These are phyloP conservation scores for Platanista minor DNA, from an alignment of 2,113 vertebrate species.

Conservation along the genomic window DNA sequence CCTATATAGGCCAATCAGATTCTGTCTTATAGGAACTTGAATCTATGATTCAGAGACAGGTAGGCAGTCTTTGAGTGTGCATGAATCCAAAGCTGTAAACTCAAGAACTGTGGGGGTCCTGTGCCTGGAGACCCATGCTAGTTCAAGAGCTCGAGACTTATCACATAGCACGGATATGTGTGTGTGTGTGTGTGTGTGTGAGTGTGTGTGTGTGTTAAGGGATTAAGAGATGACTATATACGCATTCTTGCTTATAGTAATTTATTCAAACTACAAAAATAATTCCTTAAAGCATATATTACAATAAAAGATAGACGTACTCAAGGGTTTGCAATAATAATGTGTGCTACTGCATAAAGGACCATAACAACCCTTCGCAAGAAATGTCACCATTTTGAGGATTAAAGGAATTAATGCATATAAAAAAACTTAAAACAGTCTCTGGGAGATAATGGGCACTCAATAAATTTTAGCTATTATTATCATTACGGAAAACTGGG, in stretches of 20 bases:
- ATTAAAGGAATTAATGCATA: not conserved
- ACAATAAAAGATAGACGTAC: not conserved
- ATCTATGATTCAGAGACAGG: slow-evolving; percentile 1
- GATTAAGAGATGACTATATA: not conserved
- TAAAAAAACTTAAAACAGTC: not conserved
- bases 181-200: not conserved
- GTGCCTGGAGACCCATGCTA: not conserved
- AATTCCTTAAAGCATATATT: not conserved
- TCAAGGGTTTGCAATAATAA: not conserved
- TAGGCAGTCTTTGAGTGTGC: not conserved
- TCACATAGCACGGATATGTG: not conserved
- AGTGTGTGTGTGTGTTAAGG: not conserved
- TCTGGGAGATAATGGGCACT: not conserved
- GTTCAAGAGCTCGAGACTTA: not conserved
- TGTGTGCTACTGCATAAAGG: not conserved
- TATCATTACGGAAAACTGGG: not conserved
- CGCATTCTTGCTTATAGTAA: not conserved
- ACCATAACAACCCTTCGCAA: not conserved
- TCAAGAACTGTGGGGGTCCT: not conserved
- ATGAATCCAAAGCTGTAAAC: not conserved
- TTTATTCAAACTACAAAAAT: not conserved
- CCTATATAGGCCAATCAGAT: not conserved
- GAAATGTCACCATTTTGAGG: not conserved
- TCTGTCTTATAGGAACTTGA: not conserved
- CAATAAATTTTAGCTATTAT: not conserved